These are phyloP conservation scores for Azemiops feae DNA, from an alignment of 2,113 vertebrate genomes.

Conservation along the genomic window DNA sequence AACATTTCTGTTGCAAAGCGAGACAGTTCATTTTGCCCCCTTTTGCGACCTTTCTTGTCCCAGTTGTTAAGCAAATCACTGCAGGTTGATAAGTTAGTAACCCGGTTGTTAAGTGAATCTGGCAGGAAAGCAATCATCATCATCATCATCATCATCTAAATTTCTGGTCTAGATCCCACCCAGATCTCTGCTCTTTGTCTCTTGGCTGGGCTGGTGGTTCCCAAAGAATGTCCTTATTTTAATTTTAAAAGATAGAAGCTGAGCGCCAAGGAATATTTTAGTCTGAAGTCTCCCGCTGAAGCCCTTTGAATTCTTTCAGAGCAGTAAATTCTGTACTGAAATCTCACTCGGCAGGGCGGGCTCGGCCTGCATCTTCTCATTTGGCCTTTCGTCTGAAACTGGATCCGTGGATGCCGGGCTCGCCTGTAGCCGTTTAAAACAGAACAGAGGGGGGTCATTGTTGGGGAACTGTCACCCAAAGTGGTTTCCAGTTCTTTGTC, in stretches of 20 bases:
- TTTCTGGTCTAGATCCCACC: neutral
- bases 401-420: conserved; percentile 33
- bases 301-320: conserved; percentile 38
- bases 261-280: conserved; percentile 13
- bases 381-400: conserved; percentile 52
- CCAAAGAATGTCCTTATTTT: conserved; percentile 15
- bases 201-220: conserved; percentile 19
- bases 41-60: no score
- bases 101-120: no score
- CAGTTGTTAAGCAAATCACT: no score
- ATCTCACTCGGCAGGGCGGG: conserved; percentile 36
- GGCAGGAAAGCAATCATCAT: neutral
- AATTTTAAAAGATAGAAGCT: conserved; percentile 9
- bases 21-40: no score
- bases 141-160: neutral
- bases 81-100: no score
- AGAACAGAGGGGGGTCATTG: conserved; percentile 34
- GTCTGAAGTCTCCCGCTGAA: conserved; percentile 38
- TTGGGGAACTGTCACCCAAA: conserved; percentile 35
- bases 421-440: conserved; percentile 50
- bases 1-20: no score
- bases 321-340: conserved; percentile 39
- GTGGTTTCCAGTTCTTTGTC: conserved; percentile 5
- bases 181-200: neutral
- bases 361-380: conserved; percentile 31